Base-by-base conservation (phyloP, 2,113 vertebrate genomes). In the Alaudala cheleensis region DNA sequence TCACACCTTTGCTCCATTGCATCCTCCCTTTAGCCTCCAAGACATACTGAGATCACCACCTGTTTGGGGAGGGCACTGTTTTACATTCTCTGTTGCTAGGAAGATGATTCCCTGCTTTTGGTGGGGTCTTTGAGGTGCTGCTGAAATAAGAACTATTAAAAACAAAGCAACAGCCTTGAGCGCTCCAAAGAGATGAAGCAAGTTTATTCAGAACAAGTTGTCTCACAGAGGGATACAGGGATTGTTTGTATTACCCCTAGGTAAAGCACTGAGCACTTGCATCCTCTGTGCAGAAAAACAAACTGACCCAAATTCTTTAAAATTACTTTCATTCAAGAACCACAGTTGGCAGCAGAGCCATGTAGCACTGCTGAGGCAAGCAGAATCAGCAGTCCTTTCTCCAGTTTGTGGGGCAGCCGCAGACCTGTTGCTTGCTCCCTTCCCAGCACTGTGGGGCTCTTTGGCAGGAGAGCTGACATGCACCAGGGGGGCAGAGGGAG, bases 71-170 rank as follows among this genome's bases (percentile, higher is more conserved):
- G 78, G 62, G 19, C 3, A 15, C 51, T 72, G 34, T 45, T 97
- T 94, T 85, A 19, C 54, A 28, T 90, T 65, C 37, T 45, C 17
- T 29, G 47, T 53, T 57, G 66, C 81, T 80, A 66, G 39, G 66
- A 80, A 42, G 72, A 50, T 17, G 26, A 42, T 79, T 45, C 22
- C 50, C 71, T 86, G 54, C 37, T 86, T 80, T 58, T 34, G 49
- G 53, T 39, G 56, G 53, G n/a, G 61, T 83, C 44, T 91, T 89
- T 61, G 90, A 91, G 72, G 58, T 64, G 19, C 54, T 92, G 16
- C 81, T 94, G 57, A 70, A 94, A 62, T 53, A 76, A 67, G 80
- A 91, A 37, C 67, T 81, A 92, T 78, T 84, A 58, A 78, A 90
- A 95, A 1, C n/a, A 34, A 42, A 83, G 29, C 51, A 83, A 70